Percentiles rank a stretch among this genome's conserved stretches.
These are phyloP conservation scores for Colius striatus DNA, from an alignment of 2,113 vertebrate species.

Conservation along the genomic window DNA sequence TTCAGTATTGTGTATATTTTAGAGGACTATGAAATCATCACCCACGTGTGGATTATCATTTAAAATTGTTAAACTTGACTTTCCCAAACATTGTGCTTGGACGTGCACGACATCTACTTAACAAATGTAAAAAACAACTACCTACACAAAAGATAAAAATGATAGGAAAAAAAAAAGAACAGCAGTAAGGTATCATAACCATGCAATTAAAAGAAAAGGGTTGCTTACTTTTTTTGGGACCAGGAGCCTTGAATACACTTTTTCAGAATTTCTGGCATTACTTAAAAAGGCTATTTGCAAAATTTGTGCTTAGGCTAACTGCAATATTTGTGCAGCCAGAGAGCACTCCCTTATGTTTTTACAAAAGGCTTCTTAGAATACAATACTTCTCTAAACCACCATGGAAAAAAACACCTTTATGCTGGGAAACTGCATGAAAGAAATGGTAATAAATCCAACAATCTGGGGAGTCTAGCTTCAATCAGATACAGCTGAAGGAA, in stretches of 20 bases:
- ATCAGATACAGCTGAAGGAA: neutral
- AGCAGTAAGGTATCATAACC: neutral
- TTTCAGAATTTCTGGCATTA: neutral
- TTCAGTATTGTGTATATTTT: neutral
- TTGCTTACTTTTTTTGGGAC: neutral
- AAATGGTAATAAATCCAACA: neutral
- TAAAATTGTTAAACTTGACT: neutral
- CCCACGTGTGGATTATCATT: neutral
- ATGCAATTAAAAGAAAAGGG: neutral
- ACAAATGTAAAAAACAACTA: neutral
- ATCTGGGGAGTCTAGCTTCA: neutral
- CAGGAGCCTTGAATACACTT: neutral
- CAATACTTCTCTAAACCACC: neutral
- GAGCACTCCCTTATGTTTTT: neutral
- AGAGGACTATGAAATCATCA: neutral
- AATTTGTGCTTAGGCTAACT: neutral
- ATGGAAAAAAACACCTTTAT: neutral
- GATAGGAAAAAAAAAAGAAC: neutral
- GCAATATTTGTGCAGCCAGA: neutral
- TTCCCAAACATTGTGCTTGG: neutral
- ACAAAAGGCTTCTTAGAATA: neutral
- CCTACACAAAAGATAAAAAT: neutral
- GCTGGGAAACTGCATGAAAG: neutral
- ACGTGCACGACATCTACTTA: neutral
- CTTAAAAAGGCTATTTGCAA: neutral